Base-by-base conservation (phyloP, 2,797 vertebrate species). In the Tokudaia tokunoshimensis region DNA sequence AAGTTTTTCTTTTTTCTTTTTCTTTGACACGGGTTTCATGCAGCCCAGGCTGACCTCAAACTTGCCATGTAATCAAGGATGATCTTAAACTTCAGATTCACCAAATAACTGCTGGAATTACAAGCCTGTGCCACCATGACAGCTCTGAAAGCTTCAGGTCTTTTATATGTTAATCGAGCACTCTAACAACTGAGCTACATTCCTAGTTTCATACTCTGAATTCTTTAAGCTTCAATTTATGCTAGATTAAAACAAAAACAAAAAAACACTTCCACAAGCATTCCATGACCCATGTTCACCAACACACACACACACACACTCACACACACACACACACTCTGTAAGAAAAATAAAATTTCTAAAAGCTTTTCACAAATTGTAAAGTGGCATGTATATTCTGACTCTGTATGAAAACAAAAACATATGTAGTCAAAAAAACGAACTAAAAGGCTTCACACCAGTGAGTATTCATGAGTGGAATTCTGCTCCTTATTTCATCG, bases 391-490 rank as follows among this genome's bases (percentile, higher is more conserved):
- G 17, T 63, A 82, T 34, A 95, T 11, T 57, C 84, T 79, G 50
- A 94, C 61, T 87, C 31, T 55, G 57, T 22, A 57, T 31, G 50
- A 93, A 61, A 82, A 90, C 52, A 94, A 93, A 85, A 65, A 86
- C 3, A 50, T 67, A 81, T 59, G 57, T 20, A 84, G 84, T 93
- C 29, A 74, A 52, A 59, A 76, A 94, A 89, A 96, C 86, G 78
- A 79, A 89, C 24, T 82, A 44, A 93, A 95, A 95, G 88, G 78
- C 81, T n/a, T 75, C 24, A 93, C 3, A 26, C 9, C 75, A 78
- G 24, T 26, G 84, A 86, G 26, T 34, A 84, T 7, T 94, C 85
- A 0, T 13, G 89, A 93, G 52, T 70, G 8, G 22, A 96, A 19
- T 75, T 95, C 29, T 86, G 50, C 47, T 87, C 84, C 29, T 70